phyloP scores from a whole-genome alignment of 2,888 invertebrate species.

The Tenthredo notha region DNA sequence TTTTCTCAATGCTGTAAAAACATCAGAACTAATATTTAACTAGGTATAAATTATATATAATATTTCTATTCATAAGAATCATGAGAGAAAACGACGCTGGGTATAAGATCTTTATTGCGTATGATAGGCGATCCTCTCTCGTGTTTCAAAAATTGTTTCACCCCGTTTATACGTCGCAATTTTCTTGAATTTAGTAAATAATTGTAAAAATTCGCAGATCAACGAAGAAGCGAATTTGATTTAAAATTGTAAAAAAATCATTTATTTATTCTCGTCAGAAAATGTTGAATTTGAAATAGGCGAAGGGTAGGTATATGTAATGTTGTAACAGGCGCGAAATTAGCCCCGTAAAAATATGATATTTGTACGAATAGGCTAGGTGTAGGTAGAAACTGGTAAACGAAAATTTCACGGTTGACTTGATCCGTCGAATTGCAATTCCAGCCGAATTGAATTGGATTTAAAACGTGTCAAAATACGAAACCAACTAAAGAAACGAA shows the following conservation, averaged over 20 bases:
- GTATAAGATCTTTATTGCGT: not conserved
- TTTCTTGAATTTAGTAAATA: not conserved
- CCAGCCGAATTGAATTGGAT: not conserved
- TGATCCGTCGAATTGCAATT: slow-evolving; percentile 25
- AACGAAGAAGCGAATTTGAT: not conserved
- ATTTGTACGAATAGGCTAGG: not conserved
- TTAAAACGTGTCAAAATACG: slow-evolving; percentile 37
- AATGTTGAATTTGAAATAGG: not conserved
- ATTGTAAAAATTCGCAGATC: not conserved
- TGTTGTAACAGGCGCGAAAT: not conserved
- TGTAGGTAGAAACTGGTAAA: not conserved
- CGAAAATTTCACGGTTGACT: slow-evolving; percentile 27
- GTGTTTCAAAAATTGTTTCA: not conserved
- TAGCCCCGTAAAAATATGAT: slow-evolving; percentile 3
- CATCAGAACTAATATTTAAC: not conserved
- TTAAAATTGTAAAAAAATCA: not conserved
- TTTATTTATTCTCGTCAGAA: not conserved
- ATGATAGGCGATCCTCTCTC: not conserved
- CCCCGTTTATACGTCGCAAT: not conserved
- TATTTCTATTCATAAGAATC: slow-evolving; percentile 32
- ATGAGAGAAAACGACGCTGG: not conserved
- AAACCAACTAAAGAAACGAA: slow-evolving; percentile 34
- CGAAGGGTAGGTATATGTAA: not conserved
- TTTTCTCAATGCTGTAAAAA: slow-evolving; percentile 9
- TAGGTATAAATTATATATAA: not conserved